Evolutionary conservation across 2,888 invertebrate genomes (phyloP).

Genomic region (Elmis aenea): DNA sequence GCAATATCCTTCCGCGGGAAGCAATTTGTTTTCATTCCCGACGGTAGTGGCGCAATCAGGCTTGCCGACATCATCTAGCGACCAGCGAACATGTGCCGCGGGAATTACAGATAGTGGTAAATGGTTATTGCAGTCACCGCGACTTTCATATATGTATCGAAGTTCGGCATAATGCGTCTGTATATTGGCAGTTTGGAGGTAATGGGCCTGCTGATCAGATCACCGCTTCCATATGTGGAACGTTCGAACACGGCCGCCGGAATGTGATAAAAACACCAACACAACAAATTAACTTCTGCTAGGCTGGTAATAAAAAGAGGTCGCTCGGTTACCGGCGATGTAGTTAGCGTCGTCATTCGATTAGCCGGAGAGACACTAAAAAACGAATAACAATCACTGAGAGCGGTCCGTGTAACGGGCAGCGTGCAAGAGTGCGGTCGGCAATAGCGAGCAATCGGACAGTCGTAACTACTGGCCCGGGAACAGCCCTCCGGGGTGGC

Average conservation of each 20-base stretch:
- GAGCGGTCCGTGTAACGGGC: slow-evolving; percentile 31
- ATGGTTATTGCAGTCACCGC: slow-evolving; percentile 42
- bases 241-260: slow-evolving; percentile 22
- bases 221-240: slow-evolving; percentile 31
- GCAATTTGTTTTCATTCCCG: slow-evolving; percentile 45
- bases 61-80: slow-evolving; percentile 40
- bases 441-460: slow-evolving; percentile 54
- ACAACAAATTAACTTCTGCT: slow-evolving; percentile 41
- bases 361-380: slow-evolving; percentile 41
- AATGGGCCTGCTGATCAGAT: slow-evolving; percentile 37
- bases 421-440: slow-evolving; percentile 27
- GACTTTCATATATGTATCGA: slow-evolving; percentile 40
- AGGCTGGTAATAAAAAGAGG: slow-evolving; percentile 33
- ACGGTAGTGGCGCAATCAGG: slow-evolving; percentile 35
- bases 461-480: slow-evolving; percentile 59
- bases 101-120: slow-evolving; percentile 45
- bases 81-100: slow-evolving; percentile 40
- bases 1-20: slow-evolving; percentile 44
- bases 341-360: slow-evolving; percentile 42
- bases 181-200: slow-evolving; percentile 44
- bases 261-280: slow-evolving; percentile 40
- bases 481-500: slow-evolving; percentile 56
- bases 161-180: slow-evolving; percentile 44
- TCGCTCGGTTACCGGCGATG: slow-evolving; percentile 27
- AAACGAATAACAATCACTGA: slow-evolving; percentile 43